Conservation (phyloP, 2,113 vertebrate species). For the Stigmatopora nigra region DNA sequence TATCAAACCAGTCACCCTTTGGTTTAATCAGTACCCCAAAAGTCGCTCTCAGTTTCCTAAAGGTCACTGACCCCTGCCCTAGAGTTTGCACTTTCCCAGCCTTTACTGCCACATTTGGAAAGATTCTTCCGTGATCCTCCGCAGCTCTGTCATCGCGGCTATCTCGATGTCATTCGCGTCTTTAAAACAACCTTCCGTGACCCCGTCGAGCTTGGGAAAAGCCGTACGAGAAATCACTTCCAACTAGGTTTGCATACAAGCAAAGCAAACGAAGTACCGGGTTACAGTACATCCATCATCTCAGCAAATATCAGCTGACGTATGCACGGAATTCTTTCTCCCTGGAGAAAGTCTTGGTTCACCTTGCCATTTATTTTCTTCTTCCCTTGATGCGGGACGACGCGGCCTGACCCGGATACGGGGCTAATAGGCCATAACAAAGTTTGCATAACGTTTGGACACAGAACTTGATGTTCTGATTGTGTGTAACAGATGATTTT, state of each 20-base stretch:
- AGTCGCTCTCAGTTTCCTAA: no score
- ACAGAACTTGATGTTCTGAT: slow-evolving; percentile 41
- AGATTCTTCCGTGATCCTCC: not conserved
- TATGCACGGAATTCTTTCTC: slow-evolving; percentile 51
- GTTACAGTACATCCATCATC: slow-evolving; percentile 37
- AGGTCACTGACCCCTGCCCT: not conserved
- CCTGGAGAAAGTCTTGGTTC: slow-evolving; percentile 2
- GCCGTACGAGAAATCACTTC: not conserved
- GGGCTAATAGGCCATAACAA: slow-evolving; percentile 49
- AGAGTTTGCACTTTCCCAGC: not conserved
- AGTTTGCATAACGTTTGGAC: slow-evolving; percentile 49
- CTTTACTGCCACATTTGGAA: not conserved
- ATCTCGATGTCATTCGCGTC: not conserved
- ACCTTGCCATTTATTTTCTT: slow-evolving; percentile 42
- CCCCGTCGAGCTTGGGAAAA: not conserved
- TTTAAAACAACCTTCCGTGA: not conserved
- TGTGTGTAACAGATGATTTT: slow-evolving; percentile 15
- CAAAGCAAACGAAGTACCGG: slow-evolving; percentile 6
- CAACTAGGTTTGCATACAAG: not conserved
- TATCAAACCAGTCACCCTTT: no score
- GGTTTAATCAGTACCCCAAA: no score
- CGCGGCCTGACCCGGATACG: slow-evolving; percentile 41
- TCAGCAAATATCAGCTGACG: slow-evolving; percentile 37
- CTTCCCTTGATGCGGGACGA: slow-evolving; percentile 46
- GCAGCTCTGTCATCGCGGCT: not conserved